These are phyloP conservation scores for Zoanthus sansibaricus DNA, from an alignment of 92 coral and sea anemone genomes.

Conservation along the genomic window DNA sequence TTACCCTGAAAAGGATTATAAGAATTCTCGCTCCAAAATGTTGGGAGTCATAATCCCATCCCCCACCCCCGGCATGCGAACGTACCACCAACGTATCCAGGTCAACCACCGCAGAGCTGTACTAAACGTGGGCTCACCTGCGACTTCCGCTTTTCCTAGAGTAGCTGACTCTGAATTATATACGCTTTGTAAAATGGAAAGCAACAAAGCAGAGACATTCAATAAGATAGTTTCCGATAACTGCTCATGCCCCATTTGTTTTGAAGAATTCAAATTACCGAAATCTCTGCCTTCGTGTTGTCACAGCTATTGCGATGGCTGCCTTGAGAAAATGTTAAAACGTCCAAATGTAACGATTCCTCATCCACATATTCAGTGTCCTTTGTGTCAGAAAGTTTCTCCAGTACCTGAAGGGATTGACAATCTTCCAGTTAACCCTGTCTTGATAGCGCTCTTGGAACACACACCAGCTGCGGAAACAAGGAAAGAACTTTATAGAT, in stretches of 20 bases:
- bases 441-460: not conserved
- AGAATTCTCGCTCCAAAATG: too few relatives aligned
- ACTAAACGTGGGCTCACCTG: too few relatives aligned
- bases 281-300: conserved; percentile 8
- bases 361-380: not conserved
- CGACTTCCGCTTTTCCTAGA: conserved; percentile 11
- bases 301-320: not conserved
- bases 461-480: not conserved
- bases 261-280: conserved; percentile 17
- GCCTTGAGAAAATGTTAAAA: not conserved
- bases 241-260: conserved; percentile 13
- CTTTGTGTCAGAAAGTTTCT: conserved; percentile 14
- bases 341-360: not conserved
- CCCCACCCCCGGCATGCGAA: too few relatives aligned
- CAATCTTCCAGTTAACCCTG: not conserved
- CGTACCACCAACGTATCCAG: too few relatives aligned
- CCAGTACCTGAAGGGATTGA: not conserved
- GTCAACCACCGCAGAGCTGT: too few relatives aligned
- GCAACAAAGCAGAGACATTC: not conserved
- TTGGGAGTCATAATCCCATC: too few relatives aligned
- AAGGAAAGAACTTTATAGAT: conserved; percentile 1
- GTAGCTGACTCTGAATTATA: not conserved
- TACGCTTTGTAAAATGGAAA: not conserved
- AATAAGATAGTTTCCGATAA: not conserved
- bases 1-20: too few relatives aligned